phyloP scores from a whole-genome alignment of 2,113 vertebrate genomes.

The Clinocottus analis region DNA sequence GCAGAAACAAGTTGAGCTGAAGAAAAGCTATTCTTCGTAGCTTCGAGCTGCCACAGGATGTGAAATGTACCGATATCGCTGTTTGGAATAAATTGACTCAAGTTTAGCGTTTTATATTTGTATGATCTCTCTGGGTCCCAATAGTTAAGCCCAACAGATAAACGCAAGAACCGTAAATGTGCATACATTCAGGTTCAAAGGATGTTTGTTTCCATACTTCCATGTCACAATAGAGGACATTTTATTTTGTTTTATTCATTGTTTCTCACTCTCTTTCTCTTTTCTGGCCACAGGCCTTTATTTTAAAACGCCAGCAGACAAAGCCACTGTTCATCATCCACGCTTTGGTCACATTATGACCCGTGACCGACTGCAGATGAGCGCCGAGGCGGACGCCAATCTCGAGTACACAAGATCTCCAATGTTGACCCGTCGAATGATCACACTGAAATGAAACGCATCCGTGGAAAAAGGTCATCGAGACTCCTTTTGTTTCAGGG shows the following conservation, averaged over 20 bases:
- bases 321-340: no score
- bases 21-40: slow-evolving; percentile 6
- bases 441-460: slow-evolving; percentile 5
- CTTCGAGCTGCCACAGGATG: not conserved
- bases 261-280: no score
- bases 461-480: not conserved
- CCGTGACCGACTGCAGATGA: no score
- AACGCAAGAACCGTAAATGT: not conserved
- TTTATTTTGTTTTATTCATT: no score
- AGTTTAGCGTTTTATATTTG: not conserved
- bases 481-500: not conserved
- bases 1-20: slow-evolving; percentile 21
- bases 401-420: slow-evolving; percentile 3
- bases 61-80: not conserved
- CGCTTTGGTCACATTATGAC: no score
- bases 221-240: no score
- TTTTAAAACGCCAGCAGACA: no score
- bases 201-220: no score
- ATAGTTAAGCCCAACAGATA: not conserved
- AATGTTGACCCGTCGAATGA: slow-evolving; percentile 16
- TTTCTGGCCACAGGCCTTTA: no score
- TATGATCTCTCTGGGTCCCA: not conserved
- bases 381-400: slow-evolving; percentile 14
- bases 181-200: no score
- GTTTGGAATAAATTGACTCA: not conserved